phyloP scores from a whole-genome alignment of 2,797 vertebrate species.

The Clarias pachynema region DNA sequence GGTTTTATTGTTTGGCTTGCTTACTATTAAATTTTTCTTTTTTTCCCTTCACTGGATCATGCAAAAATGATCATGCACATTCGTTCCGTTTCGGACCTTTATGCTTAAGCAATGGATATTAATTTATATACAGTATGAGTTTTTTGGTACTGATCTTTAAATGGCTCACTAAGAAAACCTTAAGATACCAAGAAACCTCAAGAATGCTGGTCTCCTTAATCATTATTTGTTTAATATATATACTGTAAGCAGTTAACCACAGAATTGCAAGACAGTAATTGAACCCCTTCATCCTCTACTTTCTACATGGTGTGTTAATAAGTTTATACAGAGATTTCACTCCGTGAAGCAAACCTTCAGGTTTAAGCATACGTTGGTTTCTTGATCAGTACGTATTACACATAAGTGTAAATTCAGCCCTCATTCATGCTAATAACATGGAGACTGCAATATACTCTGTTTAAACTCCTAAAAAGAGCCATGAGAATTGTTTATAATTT shows the following conservation, averaged over 20 bases:
- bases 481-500: too few species aligned
- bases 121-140: not conserved
- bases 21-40: not conserved
- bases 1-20: not conserved
- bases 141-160: not conserved
- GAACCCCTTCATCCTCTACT: not conserved
- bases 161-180: not conserved
- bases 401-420: conserved; percentile 21
- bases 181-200: not conserved
- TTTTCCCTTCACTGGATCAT: not conserved
- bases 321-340: conserved; percentile 20
- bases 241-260: not conserved
- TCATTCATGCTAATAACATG: not conserved
- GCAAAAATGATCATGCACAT: not conserved
- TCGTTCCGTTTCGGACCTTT: too few species aligned
- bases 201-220: not conserved
- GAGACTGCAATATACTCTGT: too few species aligned
- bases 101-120: not conserved
- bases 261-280: not conserved
- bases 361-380: conserved; percentile 16
- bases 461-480: too few species aligned
- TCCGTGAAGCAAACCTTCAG: not conserved
- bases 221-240: not conserved
- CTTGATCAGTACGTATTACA: conserved; percentile 22
- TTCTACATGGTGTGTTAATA: conserved; percentile 29